Base-by-base conservation (phyloP, 2,888 invertebrate genomes). In the Plagodis pulveraria region DNA sequence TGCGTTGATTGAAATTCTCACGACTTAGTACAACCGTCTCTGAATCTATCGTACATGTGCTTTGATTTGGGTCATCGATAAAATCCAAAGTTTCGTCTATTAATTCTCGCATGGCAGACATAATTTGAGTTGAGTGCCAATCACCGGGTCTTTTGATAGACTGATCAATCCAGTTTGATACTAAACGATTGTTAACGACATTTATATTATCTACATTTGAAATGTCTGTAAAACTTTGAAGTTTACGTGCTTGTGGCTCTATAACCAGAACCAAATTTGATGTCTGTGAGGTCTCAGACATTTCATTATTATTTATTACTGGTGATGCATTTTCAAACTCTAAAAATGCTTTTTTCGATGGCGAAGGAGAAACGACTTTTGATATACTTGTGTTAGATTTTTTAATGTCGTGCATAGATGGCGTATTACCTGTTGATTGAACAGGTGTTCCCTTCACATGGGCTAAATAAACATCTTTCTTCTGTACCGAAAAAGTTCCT, bases 391-490 rank as follows among this genome's bases (percentile, higher is more conserved):
- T 50, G 58, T 70, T 77, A 0, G 81, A 73, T 69, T 83, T 80
- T 58, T 75, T 77, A 43, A 71, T 58, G 52, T 76, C 83, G 55
- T 76, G 67, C 62, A 75, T 78, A 2, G 78, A 72, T 50, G 73
- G 36, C 40, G 59, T 71, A 43, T 70, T 73, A 11, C 63, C 36
- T 7, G 71, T 56, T 43, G 77, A 65, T 59, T 73, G 72, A 46
- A 74, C 46, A 34, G 67, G 63, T 5, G 70, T 77, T 34, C 81
- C 84, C 48, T 75, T 75, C 9, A 82, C 47, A 59, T 84, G 81
- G 7, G 82, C 76, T 65, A 82, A 71, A 56, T 74, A 81, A 7
- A 84, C 68, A 55, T 68, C 82, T 67, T 83, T 82, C 34, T 73
- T 79, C 64, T 70, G 76, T 9, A 71, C 69, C 8, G 63, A 56